phyloP scores from a whole-genome alignment of 1,140 invertebrate genomes.

The Pogonomyrmex californicus region DNA sequence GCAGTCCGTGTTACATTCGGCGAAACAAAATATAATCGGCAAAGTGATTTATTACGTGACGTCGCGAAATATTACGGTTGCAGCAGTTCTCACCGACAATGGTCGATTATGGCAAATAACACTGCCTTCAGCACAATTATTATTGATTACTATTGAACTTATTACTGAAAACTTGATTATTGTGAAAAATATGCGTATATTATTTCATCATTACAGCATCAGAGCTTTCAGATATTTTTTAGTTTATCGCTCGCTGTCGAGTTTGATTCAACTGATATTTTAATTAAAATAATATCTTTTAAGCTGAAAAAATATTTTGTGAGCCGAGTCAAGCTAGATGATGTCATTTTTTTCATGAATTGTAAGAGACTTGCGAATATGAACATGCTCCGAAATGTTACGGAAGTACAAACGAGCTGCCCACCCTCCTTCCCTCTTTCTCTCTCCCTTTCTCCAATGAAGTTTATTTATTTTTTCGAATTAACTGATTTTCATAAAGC shows the following conservation, averaged over 20 bases:
- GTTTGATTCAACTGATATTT: background rate
- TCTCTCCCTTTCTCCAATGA: background rate
- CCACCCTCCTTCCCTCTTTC: background rate
- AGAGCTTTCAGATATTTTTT: background rate
- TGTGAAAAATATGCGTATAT: background rate
- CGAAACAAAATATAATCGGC: conserved; percentile 48
- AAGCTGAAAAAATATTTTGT: background rate
- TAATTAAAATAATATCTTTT: conserved; percentile 13
- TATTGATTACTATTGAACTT: background rate
- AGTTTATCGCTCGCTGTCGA: background rate
- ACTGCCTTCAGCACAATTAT: background rate
- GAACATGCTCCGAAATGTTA: background rate
- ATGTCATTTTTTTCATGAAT: conserved; percentile 1
- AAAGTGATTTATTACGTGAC: conserved; percentile 47
- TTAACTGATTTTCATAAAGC: conserved; percentile 71
- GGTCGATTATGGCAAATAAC: conserved; percentile 30
- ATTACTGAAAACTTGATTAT: conserved; percentile 5
- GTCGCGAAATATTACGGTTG: conserved; percentile 19
- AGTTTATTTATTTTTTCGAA: conserved; percentile 50
- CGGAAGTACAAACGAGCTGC: background rate
- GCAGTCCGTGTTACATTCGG: conserved; percentile 20
- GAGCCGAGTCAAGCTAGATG: background rate
- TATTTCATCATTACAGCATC: background rate
- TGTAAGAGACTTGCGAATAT: background rate
- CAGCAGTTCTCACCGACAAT: background rate